phyloP scores from a whole-genome alignment of 2,797 vertebrate species.

The Muraenolepis orangiensis region DNA sequence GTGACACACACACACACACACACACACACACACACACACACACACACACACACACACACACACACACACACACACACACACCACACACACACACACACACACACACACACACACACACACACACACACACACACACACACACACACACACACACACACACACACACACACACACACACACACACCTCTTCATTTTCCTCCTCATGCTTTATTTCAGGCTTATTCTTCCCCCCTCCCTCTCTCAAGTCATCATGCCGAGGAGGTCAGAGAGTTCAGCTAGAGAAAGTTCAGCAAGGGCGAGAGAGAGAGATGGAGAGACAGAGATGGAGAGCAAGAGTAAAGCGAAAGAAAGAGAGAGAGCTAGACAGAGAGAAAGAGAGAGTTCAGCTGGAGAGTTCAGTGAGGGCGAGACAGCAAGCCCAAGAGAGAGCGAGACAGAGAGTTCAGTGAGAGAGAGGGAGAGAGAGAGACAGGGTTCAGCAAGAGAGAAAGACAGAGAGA shows the following conservation, averaged over 20 bases:
- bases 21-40: neutral
- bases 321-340: too few species aligned
- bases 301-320: too few species aligned
- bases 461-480: neutral
- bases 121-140: neutral
- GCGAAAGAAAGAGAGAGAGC: neutral
- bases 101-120: neutral
- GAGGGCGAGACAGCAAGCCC: neutral
- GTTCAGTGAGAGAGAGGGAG: neutral
- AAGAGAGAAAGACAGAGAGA: slow-evolving; percentile 1
- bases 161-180: neutral
- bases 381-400: too few species aligned
- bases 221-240: neutral
- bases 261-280: neutral
- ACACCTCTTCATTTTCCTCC: neutral
- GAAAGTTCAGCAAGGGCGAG: neutral
- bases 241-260: neutral
- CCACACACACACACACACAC: neutral
- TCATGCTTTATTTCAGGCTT: neutral
- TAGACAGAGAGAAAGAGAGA: too few species aligned
- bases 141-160: neutral
- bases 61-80: neutral
- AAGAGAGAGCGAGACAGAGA: neutral
- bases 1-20: neutral
- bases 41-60: neutral